Evolutionary conservation across 2,797 vertebrate genomes (phyloP).

Genomic region (Knipowitschia caucasica): DNA sequence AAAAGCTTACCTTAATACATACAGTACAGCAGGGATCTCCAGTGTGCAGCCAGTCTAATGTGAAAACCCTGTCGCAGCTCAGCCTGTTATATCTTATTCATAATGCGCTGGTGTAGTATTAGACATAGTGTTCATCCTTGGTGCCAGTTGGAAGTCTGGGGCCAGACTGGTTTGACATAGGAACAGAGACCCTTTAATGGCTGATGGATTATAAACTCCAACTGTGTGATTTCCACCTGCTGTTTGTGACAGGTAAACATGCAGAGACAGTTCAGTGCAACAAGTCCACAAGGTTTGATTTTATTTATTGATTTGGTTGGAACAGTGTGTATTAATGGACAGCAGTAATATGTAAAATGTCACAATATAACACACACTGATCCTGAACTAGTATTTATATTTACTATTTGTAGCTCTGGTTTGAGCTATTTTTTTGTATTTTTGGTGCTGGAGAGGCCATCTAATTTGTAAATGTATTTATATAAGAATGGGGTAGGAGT

Average conservation of each 20-base stretch:
- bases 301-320: no score
- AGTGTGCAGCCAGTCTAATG: slow-evolving; percentile 74
- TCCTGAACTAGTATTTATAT: no score
- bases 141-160: slow-evolving; percentile 76
- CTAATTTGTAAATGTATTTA: no score
- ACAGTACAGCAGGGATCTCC: slow-evolving; percentile 37
- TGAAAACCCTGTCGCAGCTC: slow-evolving; percentile 84
- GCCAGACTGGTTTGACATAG: slow-evolving; percentile 70
- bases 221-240: slow-evolving; percentile 81
- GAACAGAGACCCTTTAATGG: slow-evolving; percentile 58
- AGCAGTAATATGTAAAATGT: no score
- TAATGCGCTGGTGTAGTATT: slow-evolving; percentile 78
- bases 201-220: slow-evolving; percentile 67
- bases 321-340: slow-evolving; percentile 7
- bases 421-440: no score
- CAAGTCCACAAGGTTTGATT: slow-evolving; percentile 68
- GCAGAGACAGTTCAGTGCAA: slow-evolving; percentile 64
- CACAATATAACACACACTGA: no score
- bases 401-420: no score
- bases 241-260: slow-evolving; percentile 81
- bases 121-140: slow-evolving; percentile 80
- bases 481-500: no score
- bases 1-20: no score
- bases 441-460: no score
- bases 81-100: slow-evolving; percentile 91